Evolutionary conservation across 2,113 vertebrate genomes (phyloP), one percentile per base, ranked within the genome.

Genomic region (Sander lucioperca): DNA sequence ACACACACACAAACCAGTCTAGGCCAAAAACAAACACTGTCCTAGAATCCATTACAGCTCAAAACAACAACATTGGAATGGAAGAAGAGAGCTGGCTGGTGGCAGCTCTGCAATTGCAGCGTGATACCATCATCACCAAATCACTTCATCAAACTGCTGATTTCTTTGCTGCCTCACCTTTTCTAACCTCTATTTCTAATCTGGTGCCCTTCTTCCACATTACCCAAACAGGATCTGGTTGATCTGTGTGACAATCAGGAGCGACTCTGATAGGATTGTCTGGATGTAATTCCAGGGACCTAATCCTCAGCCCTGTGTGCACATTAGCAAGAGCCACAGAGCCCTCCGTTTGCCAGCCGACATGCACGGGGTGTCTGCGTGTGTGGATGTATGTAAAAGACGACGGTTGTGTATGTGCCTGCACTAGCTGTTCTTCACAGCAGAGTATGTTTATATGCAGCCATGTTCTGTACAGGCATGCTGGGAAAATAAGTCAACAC

Each of bases 181-280:
- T n/a, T 81, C 83, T 82, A 71, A 82, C 74, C 87, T 68, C 63
- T 80, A 65, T 72, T 84, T 89, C 89, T 92, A 93, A 94, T 91
- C 87, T 76, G 74, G 79, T 18, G 27, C 66, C 75, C 82, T 84
- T 83, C 80, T 57, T 82, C 65, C 54, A 66, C 75, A 89, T 77
- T 74, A 62, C 67, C 82, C 86, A 88, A 90, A 88, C 77, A 78
- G 77, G 87, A 92, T 91, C 88, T 65, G 54, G 77, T 74, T 88
- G 88, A 93, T 93, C 89, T 92, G 84, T 86, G 87, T 85, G 79
- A 90, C 90, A 90, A 90, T 89, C 91, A 90, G 27, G 27, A 81
- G 64, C 77, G 58, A 19, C 82, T 80, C 80, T 91, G 92, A 94
- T 91, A 90, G 92, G 93, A 95, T 94, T 93, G 88, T 59, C 59